Base-by-base conservation (phyloP, 2,113 vertebrate species). In the Sardina pilchardus region DNA sequence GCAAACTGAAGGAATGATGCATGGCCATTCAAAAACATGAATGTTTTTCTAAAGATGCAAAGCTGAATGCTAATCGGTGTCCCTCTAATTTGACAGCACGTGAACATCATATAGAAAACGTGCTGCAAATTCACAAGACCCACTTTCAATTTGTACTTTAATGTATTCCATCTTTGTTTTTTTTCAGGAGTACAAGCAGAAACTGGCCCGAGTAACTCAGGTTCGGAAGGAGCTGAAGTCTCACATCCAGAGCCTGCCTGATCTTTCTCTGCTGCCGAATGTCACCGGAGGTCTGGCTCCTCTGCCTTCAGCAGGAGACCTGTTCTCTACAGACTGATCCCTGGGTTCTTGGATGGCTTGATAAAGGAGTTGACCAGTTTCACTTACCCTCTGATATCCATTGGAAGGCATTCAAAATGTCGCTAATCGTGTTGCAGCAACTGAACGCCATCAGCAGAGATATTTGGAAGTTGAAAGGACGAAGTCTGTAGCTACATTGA, bases 181-280 rank as follows among this genome's bases (percentile, higher is more conserved):
- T 84, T 80, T 90, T 8, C 92, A 99, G 98, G 98, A 99, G 67
- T 99, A 98, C 59, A 99, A 99, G 88, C 98, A 99, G 96, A 99
- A 99, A 92, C 96, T 99, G 19, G 98, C 98, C 2, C 95, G 97
- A 45, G 98, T 99, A 71, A 99, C 98, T 83, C 97, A 97, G 86
- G 98, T 99, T 85, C 97, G 98, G 89, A 99, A 99, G 92, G 98
- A 99, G 94, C 96, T 99, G 30, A 99, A 99, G 89, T 99, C 98
- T 24, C 98, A 99, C 92, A 99, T 99, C 94, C 98, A 99, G 96
- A 99, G 97, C 92, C 96, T 99, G 75, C 98, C 98, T 0, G 98
- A 99, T 89, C 97, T 99, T 42, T 99, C 98, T 0, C 95, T 99
- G 86, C 95, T 99, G 86, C 98, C 98, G 90, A 99, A 97, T 0